These are phyloP conservation scores for Lophotis ruficrista DNA, from an alignment of 2,113 vertebrate genomes.

Conservation along the genomic window DNA sequence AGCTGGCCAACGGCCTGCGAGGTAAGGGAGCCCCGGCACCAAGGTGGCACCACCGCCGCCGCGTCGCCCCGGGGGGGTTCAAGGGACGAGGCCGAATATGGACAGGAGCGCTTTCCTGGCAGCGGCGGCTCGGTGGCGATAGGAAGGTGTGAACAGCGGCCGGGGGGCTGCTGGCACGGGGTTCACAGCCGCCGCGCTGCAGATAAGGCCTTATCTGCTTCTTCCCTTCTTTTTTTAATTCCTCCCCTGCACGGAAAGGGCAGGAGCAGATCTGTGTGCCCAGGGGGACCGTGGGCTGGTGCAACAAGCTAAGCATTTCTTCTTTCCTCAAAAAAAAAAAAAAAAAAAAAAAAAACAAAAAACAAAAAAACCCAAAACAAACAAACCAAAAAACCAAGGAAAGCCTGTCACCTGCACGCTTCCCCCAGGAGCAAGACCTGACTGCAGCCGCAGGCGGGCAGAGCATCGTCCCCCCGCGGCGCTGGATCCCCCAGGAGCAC, in stretches of 20 bases:
- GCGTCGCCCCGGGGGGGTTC: accelerated
- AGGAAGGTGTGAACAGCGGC: not conserved
- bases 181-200: not conserved
- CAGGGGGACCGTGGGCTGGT: not conserved
- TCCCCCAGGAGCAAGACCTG: not conserved
- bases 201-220: constrained; percentile 4
- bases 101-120: not conserved
- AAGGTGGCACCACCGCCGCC: not conserved
- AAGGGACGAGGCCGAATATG: not conserved
- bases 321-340: not conserved
- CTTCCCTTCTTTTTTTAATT: not conserved
- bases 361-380: not conserved
- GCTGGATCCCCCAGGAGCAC: not conserved
- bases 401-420: not conserved
- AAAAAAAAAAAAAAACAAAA: too few relatives aligned
- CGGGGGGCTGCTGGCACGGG: not conserved
- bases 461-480: not conserved
- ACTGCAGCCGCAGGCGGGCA: not conserved
- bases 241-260: not conserved
- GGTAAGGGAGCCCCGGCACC: constrained; percentile 46
- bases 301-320: not conserved
- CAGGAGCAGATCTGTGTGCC: not conserved
- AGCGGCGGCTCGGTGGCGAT: accelerated
- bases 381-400: not conserved
- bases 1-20: not conserved